Evolutionary conservation across 2,888 invertebrate genomes (phyloP).

Genomic region (Heliconius erato): DNA sequence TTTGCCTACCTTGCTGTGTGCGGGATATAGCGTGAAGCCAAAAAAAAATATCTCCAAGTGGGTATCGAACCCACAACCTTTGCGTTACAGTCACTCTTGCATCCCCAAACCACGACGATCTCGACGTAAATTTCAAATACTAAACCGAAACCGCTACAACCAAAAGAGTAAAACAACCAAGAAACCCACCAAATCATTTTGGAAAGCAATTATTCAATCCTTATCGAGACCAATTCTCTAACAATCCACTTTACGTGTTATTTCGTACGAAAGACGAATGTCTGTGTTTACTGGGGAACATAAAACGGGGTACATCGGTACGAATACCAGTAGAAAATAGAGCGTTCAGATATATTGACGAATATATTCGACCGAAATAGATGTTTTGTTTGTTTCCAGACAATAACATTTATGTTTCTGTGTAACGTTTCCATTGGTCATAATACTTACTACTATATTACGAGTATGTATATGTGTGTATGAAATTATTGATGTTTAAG

Average conservation of each 20-base stretch:
- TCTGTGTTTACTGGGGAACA: conserved; percentile 32
- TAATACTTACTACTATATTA: neutral
- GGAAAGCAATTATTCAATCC: conserved; percentile 1
- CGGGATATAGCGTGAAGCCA: too few species aligned
- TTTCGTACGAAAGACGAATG: conserved; percentile 33
- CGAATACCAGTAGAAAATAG: conserved; percentile 7
- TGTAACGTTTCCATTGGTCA: neutral
- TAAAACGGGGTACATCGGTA: conserved; percentile 21
- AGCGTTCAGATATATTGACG: conserved; percentile 33
- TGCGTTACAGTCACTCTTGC: too few species aligned
- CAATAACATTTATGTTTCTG: conserved; percentile 20
- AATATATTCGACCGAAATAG: conserved; percentile 24
- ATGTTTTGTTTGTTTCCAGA: conserved; percentile 19
- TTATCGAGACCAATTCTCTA: conserved; percentile 11
- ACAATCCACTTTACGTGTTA: conserved; percentile 25
- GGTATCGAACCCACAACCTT: too few species aligned
- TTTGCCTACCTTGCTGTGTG: too few species aligned
- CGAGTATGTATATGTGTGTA: neutral
- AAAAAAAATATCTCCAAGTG: too few species aligned
- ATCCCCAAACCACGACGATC: too few species aligned
- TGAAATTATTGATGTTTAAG: neutral
- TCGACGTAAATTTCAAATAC: neutral
- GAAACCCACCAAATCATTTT: conserved; percentile 3
- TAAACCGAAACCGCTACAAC: neutral
- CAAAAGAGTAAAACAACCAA: neutral